A percentile compares a stretch with the other conserved stretches of the same genome.
phyloP scores from a whole-genome alignment of 1,140 invertebrate genomes.

The Helicoverpa armigera region DNA sequence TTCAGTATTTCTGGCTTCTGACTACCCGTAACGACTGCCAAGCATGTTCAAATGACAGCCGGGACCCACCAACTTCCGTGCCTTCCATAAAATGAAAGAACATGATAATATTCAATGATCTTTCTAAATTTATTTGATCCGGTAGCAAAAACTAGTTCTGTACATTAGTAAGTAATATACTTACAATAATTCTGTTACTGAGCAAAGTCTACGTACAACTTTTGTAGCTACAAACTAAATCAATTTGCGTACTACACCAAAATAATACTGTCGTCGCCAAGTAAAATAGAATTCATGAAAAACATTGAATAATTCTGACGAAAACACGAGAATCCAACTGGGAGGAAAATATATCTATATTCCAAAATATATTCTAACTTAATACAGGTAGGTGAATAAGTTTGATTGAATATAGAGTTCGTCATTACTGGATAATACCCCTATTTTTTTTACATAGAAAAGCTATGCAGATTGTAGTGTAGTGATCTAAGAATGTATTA shows the following conservation, averaged over 20 bases:
- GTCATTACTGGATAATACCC: neutral
- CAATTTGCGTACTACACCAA: slow-evolving; percentile 2
- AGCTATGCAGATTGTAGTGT: no score
- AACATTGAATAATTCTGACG: slow-evolving; percentile 11
- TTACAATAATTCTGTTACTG: no score
- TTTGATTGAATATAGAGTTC: slow-evolving; percentile 6
- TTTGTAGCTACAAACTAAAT: neutral
- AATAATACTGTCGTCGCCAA: slow-evolving; percentile 10
- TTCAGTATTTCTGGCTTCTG: no score
- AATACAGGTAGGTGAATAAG: neutral
- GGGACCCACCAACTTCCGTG: no score
- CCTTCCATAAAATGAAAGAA: no score
- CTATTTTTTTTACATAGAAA: neutral
- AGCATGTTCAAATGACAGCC: no score
- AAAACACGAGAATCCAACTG: slow-evolving; percentile 15
- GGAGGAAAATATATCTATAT: neutral
- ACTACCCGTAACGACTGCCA: no score
- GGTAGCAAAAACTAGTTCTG: no score
- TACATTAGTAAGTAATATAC: no score
- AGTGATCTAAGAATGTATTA: no score
- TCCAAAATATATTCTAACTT: neutral
- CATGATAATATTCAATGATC: no score
- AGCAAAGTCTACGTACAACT: neutral
- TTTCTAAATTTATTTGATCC: no score
- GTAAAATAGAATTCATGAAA: slow-evolving; percentile 29